Percentiles rank a stretch among this genome's conserved stretches.
These are phyloP conservation scores for Eurypyga helias DNA, from an alignment of 2,113 vertebrate species.

Conservation along the genomic window DNA sequence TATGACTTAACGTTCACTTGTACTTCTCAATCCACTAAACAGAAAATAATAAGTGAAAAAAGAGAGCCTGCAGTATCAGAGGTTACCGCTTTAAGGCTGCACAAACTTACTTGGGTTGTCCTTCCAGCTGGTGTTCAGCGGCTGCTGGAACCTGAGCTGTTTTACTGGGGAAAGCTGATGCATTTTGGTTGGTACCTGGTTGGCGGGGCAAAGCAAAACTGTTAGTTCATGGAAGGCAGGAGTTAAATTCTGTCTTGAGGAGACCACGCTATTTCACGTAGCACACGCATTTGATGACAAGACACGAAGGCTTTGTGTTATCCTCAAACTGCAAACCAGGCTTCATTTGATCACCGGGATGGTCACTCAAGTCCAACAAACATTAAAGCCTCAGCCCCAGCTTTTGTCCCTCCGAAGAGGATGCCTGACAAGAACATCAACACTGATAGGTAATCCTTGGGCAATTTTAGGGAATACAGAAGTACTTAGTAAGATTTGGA, in stretches of 20 bases:
- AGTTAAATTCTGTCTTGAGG: not conserved
- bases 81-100: not conserved
- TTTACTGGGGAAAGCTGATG: slow-evolving; percentile 76
- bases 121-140: slow-evolving; percentile 86
- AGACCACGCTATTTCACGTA: not conserved
- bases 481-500: not conserved
- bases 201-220: not conserved
- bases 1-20: not conserved
- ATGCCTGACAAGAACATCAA: not conserved
- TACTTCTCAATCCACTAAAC: not conserved
- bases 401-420: not conserved
- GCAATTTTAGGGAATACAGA: not conserved
- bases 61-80: not conserved
- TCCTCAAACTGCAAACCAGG: not conserved
- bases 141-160: slow-evolving; percentile 89
- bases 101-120: slow-evolving; percentile 84
- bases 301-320: not conserved
- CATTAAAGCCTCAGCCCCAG: not conserved
- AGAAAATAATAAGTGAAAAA: not conserved
- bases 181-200: slow-evolving; percentile 61
- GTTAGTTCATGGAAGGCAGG: not conserved
- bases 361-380: not conserved
- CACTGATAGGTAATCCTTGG: not conserved
- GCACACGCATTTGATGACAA: not conserved
- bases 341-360: not conserved